These are phyloP conservation scores for Acropternis orthonyx DNA, from an alignment of 2,797 vertebrate species.

Conservation along the genomic window DNA sequence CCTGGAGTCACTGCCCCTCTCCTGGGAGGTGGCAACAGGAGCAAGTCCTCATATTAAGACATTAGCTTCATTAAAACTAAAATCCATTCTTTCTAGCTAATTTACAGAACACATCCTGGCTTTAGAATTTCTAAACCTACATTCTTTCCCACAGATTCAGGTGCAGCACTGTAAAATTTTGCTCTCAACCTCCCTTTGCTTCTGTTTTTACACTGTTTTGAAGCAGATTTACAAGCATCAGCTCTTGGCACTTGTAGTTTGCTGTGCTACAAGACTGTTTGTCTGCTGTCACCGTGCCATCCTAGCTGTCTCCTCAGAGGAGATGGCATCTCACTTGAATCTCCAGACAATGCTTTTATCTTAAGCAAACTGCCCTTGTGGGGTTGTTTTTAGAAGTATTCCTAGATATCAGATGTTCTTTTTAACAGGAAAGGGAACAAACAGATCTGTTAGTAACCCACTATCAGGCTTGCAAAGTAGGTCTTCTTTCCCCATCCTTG, in stretches of 20 bases:
- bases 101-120: background rate
- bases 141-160: background rate
- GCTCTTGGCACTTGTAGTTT: background rate
- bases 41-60: background rate
- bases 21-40: background rate
- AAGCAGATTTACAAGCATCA: background rate
- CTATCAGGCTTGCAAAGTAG: background rate
- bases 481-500: background rate
- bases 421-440: background rate
- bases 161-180: background rate
- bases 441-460: background rate
- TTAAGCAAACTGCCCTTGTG: background rate
- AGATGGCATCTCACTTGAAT: background rate
- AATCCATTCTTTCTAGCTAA: background rate
- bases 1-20: background rate
- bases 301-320: background rate
- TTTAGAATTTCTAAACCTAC: background rate
- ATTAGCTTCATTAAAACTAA: background rate
- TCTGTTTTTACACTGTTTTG: background rate
- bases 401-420: background rate
- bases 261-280: accelerated
- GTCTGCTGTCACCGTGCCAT: background rate
- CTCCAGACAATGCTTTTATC: background rate
- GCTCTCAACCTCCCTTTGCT: background rate
- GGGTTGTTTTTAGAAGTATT: background rate